Conservation (phyloP, 2,888 invertebrate genomes). For the Callinectes sapidus region DNA sequence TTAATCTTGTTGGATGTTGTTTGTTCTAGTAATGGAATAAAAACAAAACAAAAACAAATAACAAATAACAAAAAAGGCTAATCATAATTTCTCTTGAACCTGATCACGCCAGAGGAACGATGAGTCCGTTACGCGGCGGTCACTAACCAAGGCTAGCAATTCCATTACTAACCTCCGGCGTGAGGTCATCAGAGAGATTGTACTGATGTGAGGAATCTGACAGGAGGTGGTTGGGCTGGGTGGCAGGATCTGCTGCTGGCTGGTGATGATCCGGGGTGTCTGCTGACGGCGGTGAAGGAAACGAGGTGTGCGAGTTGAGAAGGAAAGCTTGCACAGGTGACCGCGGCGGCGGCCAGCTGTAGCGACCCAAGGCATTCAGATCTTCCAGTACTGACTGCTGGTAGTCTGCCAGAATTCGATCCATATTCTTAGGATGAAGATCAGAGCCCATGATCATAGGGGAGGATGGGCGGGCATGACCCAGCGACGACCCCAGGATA, state of each 20-base stretch:
- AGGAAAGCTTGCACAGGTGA: constrained; percentile 58
- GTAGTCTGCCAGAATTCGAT: constrained; percentile 61
- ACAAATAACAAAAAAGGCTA: too few relatives aligned
- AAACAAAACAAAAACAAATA: too few relatives aligned
- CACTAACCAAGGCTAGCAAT: not conserved
- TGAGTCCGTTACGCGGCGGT: too few relatives aligned
- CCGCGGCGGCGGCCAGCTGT: constrained; percentile 30
- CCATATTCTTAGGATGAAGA: constrained; percentile 64
- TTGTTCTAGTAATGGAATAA: too few relatives aligned
- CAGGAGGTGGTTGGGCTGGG: constrained; percentile 47
- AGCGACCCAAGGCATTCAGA: constrained; percentile 61
- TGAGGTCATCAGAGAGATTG: constrained; percentile 55
- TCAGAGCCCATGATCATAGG: constrained; percentile 52
- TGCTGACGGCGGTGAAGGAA: constrained; percentile 61
- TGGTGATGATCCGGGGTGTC: constrained; percentile 65
- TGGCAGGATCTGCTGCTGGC: constrained; percentile 38
- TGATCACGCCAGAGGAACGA: too few relatives aligned
- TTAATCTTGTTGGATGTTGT: too few relatives aligned
- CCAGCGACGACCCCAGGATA: constrained; percentile 61
- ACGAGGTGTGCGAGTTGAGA: constrained; percentile 64
- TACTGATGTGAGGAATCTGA: constrained; percentile 44
- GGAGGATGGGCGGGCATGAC: constrained; percentile 62
- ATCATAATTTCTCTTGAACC: too few relatives aligned
- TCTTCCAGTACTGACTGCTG: constrained; percentile 65
- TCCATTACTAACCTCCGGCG: constrained; percentile 61